Evolutionary conservation across 2,797 vertebrate species (phyloP), one percentile per base, ranked within the genome.

Genomic region (Phoeniculus purpureus): DNA sequence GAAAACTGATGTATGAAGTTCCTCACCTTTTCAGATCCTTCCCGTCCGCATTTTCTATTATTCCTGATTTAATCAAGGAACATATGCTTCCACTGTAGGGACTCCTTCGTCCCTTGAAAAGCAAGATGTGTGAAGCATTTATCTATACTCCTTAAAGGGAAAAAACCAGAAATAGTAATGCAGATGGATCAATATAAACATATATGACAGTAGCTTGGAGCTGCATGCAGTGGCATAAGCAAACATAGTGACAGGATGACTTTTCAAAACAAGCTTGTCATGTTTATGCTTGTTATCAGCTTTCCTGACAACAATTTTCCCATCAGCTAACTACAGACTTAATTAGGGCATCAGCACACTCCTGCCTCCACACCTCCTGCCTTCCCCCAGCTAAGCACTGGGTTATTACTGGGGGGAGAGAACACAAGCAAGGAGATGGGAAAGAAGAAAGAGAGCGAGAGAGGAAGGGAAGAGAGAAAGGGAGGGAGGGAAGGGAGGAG

Each of bases 201-300:
- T 92, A 68, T 90, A 96, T 95, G 93, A 96, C 95, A 97, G 96
- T 91, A 87, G 92, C 91, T 94, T 84, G 91, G 92, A 95, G 92
- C 95, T 92, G 87, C 93, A 88, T 73, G 81, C 81, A 84, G 94
- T 85, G 92, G 87, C 84, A 85, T 92, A 96, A 93, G 87, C 96
- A 96, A 97, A 96, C 86, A 93, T 47, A 85, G 89, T 91, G 79
- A 91, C 92, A 95, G 92, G 80, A 94, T 92, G 91, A 93, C 74
- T 95, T 95, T 92, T 95, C 86, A 91, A 95, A 97, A 94, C 64
- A 96, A 95, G 78, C 84, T 87, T 95, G 94, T 95, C 92, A 88
- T 94, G 85, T 94, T 84, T 87, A 90, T 92, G 80, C 74, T 95
- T 95, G 87, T 95, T 96, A 97, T 96, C 96, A 96, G 91, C 93